Conservation (phyloP, 2,797 vertebrate genomes). For the Pristis pectinata region DNA sequence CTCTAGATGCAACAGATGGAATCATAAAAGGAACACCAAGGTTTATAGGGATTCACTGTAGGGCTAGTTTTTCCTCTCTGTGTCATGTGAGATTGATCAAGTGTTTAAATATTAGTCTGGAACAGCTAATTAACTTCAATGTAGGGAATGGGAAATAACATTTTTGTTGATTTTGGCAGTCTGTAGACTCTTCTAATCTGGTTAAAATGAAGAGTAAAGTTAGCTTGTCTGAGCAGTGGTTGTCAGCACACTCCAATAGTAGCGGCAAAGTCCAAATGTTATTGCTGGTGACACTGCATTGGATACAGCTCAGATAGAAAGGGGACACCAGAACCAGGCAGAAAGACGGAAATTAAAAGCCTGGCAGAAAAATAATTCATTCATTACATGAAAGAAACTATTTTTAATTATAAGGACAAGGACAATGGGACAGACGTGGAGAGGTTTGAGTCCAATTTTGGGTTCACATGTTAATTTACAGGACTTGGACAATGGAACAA, state of each 20-base stretch:
- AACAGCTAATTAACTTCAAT: not conserved
- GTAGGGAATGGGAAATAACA: not conserved
- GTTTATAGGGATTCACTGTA: not conserved
- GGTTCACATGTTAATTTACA: not conserved
- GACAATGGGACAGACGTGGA: not conserved
- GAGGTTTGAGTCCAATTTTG: not conserved
- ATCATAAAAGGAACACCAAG: conserved; percentile 2
- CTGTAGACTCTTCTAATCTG: not conserved
- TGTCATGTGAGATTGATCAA: not conserved
- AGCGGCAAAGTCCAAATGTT: not conserved
- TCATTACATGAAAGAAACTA: not conserved
- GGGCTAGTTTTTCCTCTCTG: not conserved
- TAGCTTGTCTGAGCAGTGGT: not conserved
- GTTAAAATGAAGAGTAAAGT: not conserved
- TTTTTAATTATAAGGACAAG: not conserved
- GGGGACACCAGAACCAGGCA: not conserved
- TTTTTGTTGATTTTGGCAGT: conserved; percentile 30
- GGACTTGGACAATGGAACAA: conserved; percentile 48
- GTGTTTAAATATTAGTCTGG: not conserved
- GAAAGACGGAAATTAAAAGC: conserved; percentile 5
- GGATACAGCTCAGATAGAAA: not conserved
- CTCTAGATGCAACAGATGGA: not conserved
- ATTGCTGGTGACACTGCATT: not conserved
- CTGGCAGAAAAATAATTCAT: not conserved
- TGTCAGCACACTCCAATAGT: not conserved